Evolutionary conservation across 2,888 invertebrate species (phyloP), one percentile per base, ranked within the genome.

Genomic region (Chironomus tentans): DNA sequence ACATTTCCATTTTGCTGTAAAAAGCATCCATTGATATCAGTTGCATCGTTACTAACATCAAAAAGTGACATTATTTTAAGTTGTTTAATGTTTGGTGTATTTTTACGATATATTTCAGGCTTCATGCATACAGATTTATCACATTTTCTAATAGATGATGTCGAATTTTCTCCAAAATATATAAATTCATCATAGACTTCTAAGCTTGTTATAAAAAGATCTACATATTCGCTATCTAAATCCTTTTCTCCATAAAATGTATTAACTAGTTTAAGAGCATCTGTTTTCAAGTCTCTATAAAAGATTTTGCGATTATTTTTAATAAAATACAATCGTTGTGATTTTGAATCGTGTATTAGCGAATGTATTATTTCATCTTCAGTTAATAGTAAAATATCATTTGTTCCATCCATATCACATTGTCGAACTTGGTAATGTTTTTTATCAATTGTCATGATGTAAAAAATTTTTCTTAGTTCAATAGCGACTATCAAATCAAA

Each of bases 401-500:
- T 82, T 62, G 85, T 85, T 21, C 91, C 93, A 83, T 91, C 92
- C 84, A 93, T 89, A 78, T 85, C 84, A 28, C 91, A 89, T 78
- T 83, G 83, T 82, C 89, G 89, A 73, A 93, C 84, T 77, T 85
- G 84, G 79, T 86, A 82, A 78, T 83, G 81, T 22, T 81, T 82
- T 24, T 80, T 80, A 3, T 80, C 78, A n/a, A 15, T 48, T 10
- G 69, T 15, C 13, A 76, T 50, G 4, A 56, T 46, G 13, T 68
- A 76, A n/a, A 56, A 76, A 1, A 69, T 28, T 28, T 56, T 76
- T 56, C 76, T 69, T 84, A 87, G 83, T 2, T 84, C 81, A 0
- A 94, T 92, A 84, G 93, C 88, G 5, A 91, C 86, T 46, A 91
- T 91, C 73, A 94, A 86, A 72, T 91, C 89, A 77, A 88, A 85